Evolutionary conservation across 2,113 vertebrate genomes (phyloP).

Genomic region (Phylloscopus whistleri): DNA sequence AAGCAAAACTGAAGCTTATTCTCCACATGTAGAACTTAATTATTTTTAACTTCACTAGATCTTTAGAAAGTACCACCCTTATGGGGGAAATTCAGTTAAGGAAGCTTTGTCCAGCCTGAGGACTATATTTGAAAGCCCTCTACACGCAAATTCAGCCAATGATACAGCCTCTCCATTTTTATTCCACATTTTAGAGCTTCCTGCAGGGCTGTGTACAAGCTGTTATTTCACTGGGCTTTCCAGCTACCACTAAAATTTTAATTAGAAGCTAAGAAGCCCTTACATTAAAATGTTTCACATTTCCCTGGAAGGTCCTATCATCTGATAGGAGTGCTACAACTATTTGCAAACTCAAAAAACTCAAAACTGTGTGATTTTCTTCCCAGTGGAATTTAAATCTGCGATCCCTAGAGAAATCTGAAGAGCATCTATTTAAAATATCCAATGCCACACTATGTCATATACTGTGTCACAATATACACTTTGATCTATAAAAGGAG

Average conservation of each 20-base stretch:
- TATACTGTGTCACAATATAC: neutral
- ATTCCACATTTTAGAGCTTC: neutral
- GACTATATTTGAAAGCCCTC: neutral
- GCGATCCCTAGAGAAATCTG: neutral
- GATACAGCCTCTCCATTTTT: neutral
- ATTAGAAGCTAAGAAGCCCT: neutral
- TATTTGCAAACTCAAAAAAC: neutral
- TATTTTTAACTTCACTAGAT: neutral
- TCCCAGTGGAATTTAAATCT: neutral
- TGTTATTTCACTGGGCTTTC: neutral
- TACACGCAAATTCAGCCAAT: neutral
- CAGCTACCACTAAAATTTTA: neutral
- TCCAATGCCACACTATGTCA: neutral
- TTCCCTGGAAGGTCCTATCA: neutral
- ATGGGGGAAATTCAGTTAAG: neutral
- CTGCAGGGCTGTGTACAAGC: neutral
- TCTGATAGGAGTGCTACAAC: neutral
- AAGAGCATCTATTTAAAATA: neutral
- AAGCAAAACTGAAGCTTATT: neutral
- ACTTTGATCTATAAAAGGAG: constrained; percentile 24
- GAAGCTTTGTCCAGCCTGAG: neutral
- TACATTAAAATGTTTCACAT: neutral
- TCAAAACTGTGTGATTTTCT: neutral
- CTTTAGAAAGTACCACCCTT: neutral
- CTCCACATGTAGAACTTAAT: neutral